These are phyloP conservation scores for Armadillidium nasatum DNA, from an alignment of 1,140 invertebrate genomes.

Conservation along the genomic window DNA sequence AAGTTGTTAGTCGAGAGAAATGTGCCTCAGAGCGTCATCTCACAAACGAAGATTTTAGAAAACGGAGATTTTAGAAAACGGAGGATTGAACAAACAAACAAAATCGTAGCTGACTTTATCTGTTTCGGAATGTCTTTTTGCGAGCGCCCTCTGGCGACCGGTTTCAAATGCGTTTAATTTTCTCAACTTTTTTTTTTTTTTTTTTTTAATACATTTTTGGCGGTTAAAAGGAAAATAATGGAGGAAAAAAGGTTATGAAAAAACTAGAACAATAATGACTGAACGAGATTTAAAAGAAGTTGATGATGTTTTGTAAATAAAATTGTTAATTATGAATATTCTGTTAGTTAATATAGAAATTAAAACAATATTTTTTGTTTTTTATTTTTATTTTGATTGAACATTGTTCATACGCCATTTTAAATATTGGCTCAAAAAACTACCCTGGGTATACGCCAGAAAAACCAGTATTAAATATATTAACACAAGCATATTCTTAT, in stretches of 20 bases:
- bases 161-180: constrained; percentile 1
- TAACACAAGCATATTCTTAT: no score
- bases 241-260: no score
- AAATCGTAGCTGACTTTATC: constrained; percentile 31
- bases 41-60: no score
- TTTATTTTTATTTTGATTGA: no score
- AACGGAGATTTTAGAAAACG: constrained; percentile 23
- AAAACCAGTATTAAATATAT: no score
- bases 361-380: neutral
- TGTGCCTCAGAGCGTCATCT: constrained; percentile 28
- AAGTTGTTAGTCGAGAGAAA: constrained; percentile 41
- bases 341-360: neutral
- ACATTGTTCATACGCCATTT: no score
- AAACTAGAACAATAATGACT: neutral
- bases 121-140: constrained; percentile 7
- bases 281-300: constrained; percentile 4
- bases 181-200: neutral
- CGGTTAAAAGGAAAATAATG: neutral
- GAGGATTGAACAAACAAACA: constrained; percentile 30
- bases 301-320: neutral
- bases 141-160: constrained; percentile 9
- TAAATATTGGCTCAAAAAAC: no score
- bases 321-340: neutral
- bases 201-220: neutral
- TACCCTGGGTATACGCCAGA: no score